Evolutionary conservation across 2,888 invertebrate genomes (phyloP).

Genomic region (Amphiduros pacificus): DNA sequence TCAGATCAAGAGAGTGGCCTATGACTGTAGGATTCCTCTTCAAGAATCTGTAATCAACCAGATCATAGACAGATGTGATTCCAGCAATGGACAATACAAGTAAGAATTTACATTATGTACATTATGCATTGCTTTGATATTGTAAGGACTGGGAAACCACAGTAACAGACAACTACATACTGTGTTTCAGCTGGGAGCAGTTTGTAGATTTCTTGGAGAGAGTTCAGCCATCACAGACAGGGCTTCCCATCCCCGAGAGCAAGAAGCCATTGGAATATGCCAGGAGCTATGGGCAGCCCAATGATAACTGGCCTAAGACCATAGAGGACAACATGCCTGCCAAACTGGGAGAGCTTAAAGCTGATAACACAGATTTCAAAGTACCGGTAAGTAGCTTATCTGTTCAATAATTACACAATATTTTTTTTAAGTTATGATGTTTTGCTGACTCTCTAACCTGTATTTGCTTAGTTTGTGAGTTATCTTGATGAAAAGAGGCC

Average conservation of each 20-base stretch:
- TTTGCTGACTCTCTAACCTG: too few species aligned
- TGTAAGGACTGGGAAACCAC: neutral
- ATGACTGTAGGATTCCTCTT: slow-evolving; percentile 39
- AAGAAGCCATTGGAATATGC: slow-evolving; percentile 49
- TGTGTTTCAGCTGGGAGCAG: slow-evolving; percentile 41
- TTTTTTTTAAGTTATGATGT: too few species aligned
- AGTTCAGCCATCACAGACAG: slow-evolving; percentile 43
- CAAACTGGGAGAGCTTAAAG: too few species aligned
- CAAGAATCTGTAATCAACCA: slow-evolving; percentile 44
- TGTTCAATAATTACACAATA: too few species aligned
- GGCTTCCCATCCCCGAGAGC: slow-evolving; percentile 44
- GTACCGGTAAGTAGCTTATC: too few species aligned
- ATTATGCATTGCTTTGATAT: neutral
- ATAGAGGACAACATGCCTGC: slow-evolving; percentile 3
- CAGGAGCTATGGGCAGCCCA: slow-evolving; percentile 39
- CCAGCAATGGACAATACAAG: slow-evolving; percentile 46
- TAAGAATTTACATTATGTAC: slow-evolving; percentile 29
- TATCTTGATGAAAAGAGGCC: too few species aligned
- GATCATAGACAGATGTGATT: slow-evolving; percentile 40
- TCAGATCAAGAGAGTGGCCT: slow-evolving; percentile 49
- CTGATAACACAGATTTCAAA: too few species aligned
- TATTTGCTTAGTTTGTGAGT: too few species aligned
- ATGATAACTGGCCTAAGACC: slow-evolving; percentile 39
- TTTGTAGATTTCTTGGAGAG: slow-evolving; percentile 45
- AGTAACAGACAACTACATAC: too few species aligned